Evolutionary conservation across 2,888 invertebrate species (phyloP), one percentile per base, ranked within the genome.

Genomic region (Drosophila testacea): DNA sequence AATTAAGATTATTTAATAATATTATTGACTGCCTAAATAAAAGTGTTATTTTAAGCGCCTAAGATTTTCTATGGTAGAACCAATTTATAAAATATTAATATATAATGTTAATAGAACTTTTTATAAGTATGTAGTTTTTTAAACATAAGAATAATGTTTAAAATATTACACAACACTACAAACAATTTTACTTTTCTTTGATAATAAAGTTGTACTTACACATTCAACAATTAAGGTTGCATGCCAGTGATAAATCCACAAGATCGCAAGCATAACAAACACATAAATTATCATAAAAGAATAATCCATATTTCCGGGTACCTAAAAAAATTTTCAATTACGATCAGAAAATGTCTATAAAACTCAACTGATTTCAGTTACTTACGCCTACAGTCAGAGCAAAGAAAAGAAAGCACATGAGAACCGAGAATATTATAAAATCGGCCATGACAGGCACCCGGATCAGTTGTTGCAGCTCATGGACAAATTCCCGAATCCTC

Each of bases 161-260:
- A 16, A 16, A 16, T 16, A 16, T 1, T 1, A 16, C 16, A 16
- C 16, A 1, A 16, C 16, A 16, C 0, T 16, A 1, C 16, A 16
- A 16, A 16, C 16, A 16, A 16, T 16, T 16, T 16, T 1, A 16
- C 16, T 16, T 16, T 16, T 16, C 1, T 16, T 16, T 16, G 6
- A 48, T 7, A 36, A 9, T 13, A 39, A 7, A 30, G 1, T 3
- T 13, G 3, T 9, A 78, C 87, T 41, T 76, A 90, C 90, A 32
- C 81, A 68, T 56, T 84, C 83, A 4, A 75, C 71, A 41, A 90
- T 81, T 22, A 86, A 36, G 0, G 91, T 91, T 3, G 90, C 91
- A 77, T 91, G 91, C 91, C 91, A 91, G 47, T 91, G 90, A 61
- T 91, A 91, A 4, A 91, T 68, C 81, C 88, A 91, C 34, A 90